Conservation (phyloP, 2,888 invertebrate genomes). For the Spodoptera picta region DNA sequence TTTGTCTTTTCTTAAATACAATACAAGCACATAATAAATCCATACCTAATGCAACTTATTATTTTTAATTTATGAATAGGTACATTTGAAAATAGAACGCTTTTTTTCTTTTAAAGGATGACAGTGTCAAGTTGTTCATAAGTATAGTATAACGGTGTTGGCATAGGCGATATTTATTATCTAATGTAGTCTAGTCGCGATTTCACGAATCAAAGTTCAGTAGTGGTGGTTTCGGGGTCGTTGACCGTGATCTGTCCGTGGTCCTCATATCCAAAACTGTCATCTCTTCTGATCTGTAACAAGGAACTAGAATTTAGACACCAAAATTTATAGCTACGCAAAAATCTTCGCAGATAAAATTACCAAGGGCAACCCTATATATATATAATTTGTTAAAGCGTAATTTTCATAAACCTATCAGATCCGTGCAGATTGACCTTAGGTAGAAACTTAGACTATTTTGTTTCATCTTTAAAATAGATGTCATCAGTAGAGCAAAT, state of each 20-base stretch:
- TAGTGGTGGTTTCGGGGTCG: slow-evolving; percentile 78
- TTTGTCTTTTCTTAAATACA: slow-evolving; percentile 15
- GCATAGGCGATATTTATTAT: slow-evolving; percentile 27
- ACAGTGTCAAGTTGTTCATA: slow-evolving; percentile 28
- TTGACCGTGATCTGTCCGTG: slow-evolving; percentile 75
- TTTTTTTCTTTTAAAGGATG: neutral
- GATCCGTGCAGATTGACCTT: no score
- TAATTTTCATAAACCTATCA: no score
- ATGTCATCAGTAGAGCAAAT: no score
- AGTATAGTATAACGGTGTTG: slow-evolving; percentile 18
- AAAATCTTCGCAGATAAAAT: neutral
- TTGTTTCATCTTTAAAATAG: no score
- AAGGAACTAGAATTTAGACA: neutral
- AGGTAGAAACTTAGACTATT: no score
- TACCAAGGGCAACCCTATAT: no score
- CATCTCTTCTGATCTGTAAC: slow-evolving; percentile 85
- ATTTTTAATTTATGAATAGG: neutral
- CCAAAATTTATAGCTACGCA: neutral
- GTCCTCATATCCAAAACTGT: slow-evolving; percentile 76
- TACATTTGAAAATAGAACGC: neutral
- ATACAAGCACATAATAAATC: neutral
- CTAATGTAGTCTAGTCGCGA: slow-evolving; percentile 36
- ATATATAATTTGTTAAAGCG: no score
- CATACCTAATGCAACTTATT: neutral
- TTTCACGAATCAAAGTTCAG: slow-evolving; percentile 73